A percentile compares a stretch with the other conserved stretches of the same genome.
Conservation (phyloP, 2,797 vertebrate species). For the Chanos chanos region DNA sequence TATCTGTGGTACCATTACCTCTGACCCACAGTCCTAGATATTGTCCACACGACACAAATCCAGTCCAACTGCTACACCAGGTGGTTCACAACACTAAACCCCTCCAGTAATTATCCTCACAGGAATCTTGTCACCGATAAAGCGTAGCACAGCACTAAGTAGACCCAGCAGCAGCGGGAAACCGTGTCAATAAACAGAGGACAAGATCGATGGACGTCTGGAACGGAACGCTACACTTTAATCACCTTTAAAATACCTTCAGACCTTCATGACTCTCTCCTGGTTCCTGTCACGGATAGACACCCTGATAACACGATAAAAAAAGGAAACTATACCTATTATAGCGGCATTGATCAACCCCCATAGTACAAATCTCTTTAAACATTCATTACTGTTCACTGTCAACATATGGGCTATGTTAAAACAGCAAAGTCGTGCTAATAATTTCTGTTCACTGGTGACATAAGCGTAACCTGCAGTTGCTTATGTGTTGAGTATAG, state of each 20-base stretch:
- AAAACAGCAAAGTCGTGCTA: no score
- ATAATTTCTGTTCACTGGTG: no score
- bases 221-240: background rate
- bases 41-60: conserved; percentile 25
- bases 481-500: no score
- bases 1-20: conserved; percentile 24
- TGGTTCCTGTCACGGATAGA: no score
- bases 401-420: no score
- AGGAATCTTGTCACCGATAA: conserved; percentile 24
- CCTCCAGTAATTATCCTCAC: conserved; percentile 2
- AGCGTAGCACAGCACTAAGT: background rate
- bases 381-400: no score
- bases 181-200: conserved; percentile 24
- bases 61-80: conserved; percentile 40
- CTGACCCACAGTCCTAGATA: conserved; percentile 21
- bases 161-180: conserved; percentile 8
- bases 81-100: conserved; percentile 40
- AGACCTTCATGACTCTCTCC: background rate
- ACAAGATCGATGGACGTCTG: background rate
- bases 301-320: no score
- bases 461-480: no score
- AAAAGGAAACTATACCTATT: no score
- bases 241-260: background rate
- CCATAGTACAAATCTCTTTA: no score
- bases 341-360: no score